phyloP scores from a whole-genome alignment of 1,140 invertebrate species.

The Trachymyrmex septentrionalis region DNA sequence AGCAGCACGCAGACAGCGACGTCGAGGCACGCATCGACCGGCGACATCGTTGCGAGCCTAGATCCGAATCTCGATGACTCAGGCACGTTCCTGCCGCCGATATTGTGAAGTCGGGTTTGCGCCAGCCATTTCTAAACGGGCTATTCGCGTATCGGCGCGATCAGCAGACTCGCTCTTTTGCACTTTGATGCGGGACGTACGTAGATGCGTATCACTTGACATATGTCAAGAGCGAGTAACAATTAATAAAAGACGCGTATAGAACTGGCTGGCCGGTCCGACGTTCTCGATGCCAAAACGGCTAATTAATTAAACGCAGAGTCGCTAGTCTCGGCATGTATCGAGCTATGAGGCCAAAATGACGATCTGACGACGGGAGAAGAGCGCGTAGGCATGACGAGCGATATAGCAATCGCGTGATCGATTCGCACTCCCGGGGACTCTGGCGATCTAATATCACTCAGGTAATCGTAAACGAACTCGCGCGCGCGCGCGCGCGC shows the following conservation, averaged over 20 bases:
- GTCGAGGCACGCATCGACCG: slow-evolving; percentile 85
- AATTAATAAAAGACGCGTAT: slow-evolving; percentile 33
- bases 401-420: slow-evolving; percentile 28
- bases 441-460: slow-evolving; percentile 52
- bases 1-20: slow-evolving; percentile 81
- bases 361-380: slow-evolving; percentile 56
- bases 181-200: not conserved
- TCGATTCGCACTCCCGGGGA: slow-evolving; percentile 36
- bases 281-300: slow-evolving; percentile 70
- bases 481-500: slow-evolving; percentile 55
- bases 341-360: slow-evolving; percentile 68
- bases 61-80: slow-evolving; percentile 89
- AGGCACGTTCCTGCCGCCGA: slow-evolving; percentile 89
- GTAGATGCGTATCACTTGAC: not conserved
- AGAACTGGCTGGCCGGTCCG: slow-evolving; percentile 71
- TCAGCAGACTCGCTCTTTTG: slow-evolving; percentile 34
- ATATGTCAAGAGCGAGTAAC: not conserved
- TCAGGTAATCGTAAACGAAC: slow-evolving; percentile 70
- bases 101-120: slow-evolving; percentile 86
- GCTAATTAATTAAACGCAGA: slow-evolving; percentile 67
- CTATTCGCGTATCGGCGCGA: slow-evolving; percentile 37
- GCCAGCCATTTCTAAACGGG: slow-evolving; percentile 84
- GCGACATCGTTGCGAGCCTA: slow-evolving; percentile 85
- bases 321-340: slow-evolving; percentile 66
- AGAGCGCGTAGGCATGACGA: slow-evolving; percentile 29